Conservation (phyloP, 2,888 invertebrate genomes). For the Drosophila buzzatii region DNA sequence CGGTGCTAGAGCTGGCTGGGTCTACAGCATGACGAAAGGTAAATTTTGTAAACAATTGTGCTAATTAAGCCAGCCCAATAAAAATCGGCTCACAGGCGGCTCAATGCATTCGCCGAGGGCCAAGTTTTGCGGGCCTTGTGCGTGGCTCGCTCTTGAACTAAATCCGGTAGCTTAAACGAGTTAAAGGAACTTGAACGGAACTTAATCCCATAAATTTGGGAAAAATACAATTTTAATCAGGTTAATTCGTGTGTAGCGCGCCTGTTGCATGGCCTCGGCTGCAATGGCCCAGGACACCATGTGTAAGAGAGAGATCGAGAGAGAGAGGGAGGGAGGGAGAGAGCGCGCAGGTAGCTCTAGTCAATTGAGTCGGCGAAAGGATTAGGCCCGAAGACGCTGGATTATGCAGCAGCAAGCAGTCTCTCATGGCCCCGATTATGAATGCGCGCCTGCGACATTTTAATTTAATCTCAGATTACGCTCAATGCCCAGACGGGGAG, state of each 20-base stretch:
- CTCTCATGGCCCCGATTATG: constrained; percentile 60
- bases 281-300: background rate
- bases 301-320: constrained; percentile 21
- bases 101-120: constrained; percentile 22
- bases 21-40: constrained; percentile 77
- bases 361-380: constrained; percentile 48
- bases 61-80: constrained; percentile 82
- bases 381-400: constrained; percentile 51
- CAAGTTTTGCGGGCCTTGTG: constrained; percentile 1
- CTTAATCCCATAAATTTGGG: constrained; percentile 82
- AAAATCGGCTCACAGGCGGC: constrained; percentile 67
- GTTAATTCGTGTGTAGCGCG: constrained; percentile 76
- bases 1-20: background rate
- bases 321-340: constrained; percentile 21
- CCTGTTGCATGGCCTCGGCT: constrained; percentile 52
- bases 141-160: constrained; percentile 56
- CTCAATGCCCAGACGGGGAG: constrained; percentile 48
- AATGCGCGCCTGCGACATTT: constrained; percentile 80
- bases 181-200: constrained; percentile 83
- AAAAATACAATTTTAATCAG: constrained; percentile 82
- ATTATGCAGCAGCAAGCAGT: constrained; percentile 48
- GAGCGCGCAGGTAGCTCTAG: constrained; percentile 42
- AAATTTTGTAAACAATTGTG: constrained; percentile 83
- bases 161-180: constrained; percentile 84
- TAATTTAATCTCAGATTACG: constrained; percentile 80